Evolutionary conservation across 2,797 vertebrate genomes (phyloP), one percentile per base, ranked within the genome.

Genomic region (Linurgus olivaceus): DNA sequence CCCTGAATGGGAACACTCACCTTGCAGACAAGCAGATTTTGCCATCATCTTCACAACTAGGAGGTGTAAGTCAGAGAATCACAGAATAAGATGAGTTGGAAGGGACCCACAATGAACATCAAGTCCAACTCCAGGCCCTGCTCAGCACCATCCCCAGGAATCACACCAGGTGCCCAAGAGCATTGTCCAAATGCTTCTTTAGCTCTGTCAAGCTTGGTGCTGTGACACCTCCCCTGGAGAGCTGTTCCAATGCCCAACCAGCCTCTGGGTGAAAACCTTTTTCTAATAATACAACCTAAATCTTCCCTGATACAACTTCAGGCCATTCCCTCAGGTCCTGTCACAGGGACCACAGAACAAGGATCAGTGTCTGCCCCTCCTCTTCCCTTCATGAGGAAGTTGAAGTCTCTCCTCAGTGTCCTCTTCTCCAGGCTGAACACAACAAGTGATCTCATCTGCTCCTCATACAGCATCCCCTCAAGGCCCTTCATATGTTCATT

Each of bases 241-340:
- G 29, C 33, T 40, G 20, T 12, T 68, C 20, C 40, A 61, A 29
- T 31, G 17, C 25, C 47, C 55, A 54, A 0, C 5, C 29, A 37
- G 3, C 5, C 33, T 25, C 33, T 25, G 40, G 29, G 20, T 33
- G 24, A 54, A 47, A 77, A 47, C 4, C 5, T 33, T 70, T 40
- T 31, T 8, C 5, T 54, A 3, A 54, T 20, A 65, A 86, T 35
- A 20, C 40, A 77, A 5, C 13, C 20, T 54, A 54, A 76, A 54
- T 20, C 11, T 38, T 1, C 6, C 7, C 25, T 33, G 29, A 40
- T 2, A 35, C 33, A 40, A 3, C 25, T 68, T 25, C 33, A 76
- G 7, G 11, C 11, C 47, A 33, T 61, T 76, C 17, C 24, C 55
- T 54, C 0, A 0, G 3, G 20, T 33, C 33, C 13, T 40, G 20